A percentile compares a stretch with the other conserved stretches of the same genome.
phyloP scores from a whole-genome alignment of 2,888 invertebrate genomes.

The Pandemis corylana region DNA sequence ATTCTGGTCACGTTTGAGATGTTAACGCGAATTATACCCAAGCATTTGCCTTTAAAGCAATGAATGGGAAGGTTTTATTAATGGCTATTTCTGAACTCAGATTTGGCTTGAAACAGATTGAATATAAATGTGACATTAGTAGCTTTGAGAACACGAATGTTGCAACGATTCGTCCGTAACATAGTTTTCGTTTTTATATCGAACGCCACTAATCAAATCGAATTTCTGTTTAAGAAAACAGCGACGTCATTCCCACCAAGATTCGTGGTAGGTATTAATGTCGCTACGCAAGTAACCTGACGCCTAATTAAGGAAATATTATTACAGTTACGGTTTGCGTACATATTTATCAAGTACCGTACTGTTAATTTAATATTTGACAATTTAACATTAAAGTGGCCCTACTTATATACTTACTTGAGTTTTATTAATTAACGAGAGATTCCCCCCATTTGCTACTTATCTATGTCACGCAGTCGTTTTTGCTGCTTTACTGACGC shows the following conservation, averaged over 20 bases:
- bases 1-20: slow-evolving; percentile 8
- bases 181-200: background rate
- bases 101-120: background rate
- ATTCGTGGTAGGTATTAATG: background rate
- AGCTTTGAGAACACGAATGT: background rate
- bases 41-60: slow-evolving; percentile 9
- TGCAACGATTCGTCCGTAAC: background rate
- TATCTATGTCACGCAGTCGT: background rate
- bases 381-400: no score
- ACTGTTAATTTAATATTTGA: background rate
- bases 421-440: background rate
- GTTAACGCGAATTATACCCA: slow-evolving; percentile 15
- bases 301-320: background rate
- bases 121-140: background rate
- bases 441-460: background rate
- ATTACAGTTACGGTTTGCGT: background rate
- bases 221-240: background rate
- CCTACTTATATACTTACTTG: background rate
- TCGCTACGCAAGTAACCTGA: background rate
- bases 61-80: slow-evolving; percentile 8
- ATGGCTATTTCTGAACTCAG: slow-evolving; percentile 7
- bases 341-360: background rate
- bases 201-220: background rate
- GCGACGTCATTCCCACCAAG: background rate
- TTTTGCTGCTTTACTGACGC: background rate